These are phyloP conservation scores for Lamellibrachia columna DNA, from an alignment of 2,888 invertebrate genomes.

Conservation along the genomic window DNA sequence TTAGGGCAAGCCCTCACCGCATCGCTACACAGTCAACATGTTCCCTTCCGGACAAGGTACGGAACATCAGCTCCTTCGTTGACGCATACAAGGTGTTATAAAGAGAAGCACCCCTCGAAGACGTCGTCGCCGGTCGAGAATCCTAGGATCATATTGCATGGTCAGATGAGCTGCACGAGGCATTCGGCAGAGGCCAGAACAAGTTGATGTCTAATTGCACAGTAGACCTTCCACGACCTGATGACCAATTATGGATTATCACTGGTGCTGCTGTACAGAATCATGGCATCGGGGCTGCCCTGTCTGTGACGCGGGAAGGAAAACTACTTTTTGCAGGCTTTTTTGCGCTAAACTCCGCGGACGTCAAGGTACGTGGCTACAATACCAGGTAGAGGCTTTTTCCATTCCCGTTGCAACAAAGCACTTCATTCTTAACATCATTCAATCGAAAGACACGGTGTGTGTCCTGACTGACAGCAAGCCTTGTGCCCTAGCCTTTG, in stretches of 20 bases:
- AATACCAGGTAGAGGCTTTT: slow-evolving; percentile 19
- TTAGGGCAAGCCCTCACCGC: slow-evolving; percentile 22
- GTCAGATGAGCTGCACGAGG: slow-evolving; percentile 14
- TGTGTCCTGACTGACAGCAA: slow-evolving; percentile 28
- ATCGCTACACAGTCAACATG: slow-evolving; percentile 22
- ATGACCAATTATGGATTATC: slow-evolving; percentile 22
- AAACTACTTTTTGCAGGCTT: neutral
- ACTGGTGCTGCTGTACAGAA: slow-evolving; percentile 20
- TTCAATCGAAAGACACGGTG: slow-evolving; percentile 20
- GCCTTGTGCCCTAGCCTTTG: slow-evolving; percentile 25
- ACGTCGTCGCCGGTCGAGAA: neutral
- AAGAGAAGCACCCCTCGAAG: too few species aligned
- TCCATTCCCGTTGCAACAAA: slow-evolving; percentile 9
- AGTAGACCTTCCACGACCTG: slow-evolving; percentile 14
- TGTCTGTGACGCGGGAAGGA: neutral
- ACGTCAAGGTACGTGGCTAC: neutral
- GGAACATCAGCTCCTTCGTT: too few species aligned
- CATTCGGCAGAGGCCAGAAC: too few species aligned
- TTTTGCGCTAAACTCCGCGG: neutral
- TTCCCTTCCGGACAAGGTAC: neutral
- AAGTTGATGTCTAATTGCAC: neutral
- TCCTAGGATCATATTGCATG: neutral
- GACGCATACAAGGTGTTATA: too few species aligned
- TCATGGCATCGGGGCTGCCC: slow-evolving; percentile 23
- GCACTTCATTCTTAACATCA: slow-evolving; percentile 27